Percentiles rank a stretch among this genome's conserved stretches.
Evolutionary conservation across 2,888 invertebrate genomes (phyloP).

Genomic region (Carpatolechia fugitivella): DNA sequence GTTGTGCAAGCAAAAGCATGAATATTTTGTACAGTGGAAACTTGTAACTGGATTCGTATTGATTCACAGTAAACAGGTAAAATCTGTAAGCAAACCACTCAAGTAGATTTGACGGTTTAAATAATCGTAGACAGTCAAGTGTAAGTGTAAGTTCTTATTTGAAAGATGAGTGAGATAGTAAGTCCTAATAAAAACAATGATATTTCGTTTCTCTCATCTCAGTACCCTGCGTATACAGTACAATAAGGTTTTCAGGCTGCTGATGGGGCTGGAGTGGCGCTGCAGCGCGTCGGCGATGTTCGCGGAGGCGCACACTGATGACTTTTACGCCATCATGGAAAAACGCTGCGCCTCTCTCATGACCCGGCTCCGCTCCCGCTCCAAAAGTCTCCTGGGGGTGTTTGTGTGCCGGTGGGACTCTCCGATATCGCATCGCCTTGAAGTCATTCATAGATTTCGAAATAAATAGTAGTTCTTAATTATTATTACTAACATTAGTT

Average conservation of each 20-base stretch:
- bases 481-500: no score
- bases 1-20: slow-evolving; percentile 5
- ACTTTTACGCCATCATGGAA: background rate
- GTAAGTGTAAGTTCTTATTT: no score
- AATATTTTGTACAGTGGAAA: slow-evolving; percentile 8
- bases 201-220: no score
- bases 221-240: background rate
- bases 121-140: no score
- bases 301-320: background rate
- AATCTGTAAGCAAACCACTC: no score
- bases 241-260: background rate
- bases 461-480: no score
- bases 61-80: no score
- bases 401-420: background rate
- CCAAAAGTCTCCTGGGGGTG: background rate
- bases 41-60: background rate
- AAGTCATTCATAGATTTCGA: no score
- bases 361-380: background rate
- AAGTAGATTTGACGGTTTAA: no score
- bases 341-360: background rate
- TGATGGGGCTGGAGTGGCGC: background rate
- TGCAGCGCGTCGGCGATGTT: background rate
- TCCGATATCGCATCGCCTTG: background rate
- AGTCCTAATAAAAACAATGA: no score
- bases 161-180: no score